phyloP scores from a whole-genome alignment of 1,140 invertebrate species.

The Nasonia vitripennis region DNA sequence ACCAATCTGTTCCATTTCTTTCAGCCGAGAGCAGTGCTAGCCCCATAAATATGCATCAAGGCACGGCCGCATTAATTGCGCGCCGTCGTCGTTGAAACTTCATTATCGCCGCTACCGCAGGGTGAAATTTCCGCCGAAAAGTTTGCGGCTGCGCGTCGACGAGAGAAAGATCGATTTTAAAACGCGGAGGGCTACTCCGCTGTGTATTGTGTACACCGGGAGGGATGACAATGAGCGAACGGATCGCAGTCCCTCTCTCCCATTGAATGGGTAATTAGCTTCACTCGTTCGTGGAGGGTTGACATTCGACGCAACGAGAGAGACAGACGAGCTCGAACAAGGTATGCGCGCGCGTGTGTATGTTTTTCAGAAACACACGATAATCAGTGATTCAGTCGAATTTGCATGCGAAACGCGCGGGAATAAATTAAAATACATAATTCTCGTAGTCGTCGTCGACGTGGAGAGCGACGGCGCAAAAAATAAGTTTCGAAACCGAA shows the following conservation, averaged over 20 bases:
- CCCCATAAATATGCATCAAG: slow-evolving; percentile 63
- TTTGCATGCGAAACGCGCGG: background rate
- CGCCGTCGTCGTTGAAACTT: slow-evolving; percentile 28
- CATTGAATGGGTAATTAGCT: background rate
- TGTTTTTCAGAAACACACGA: background rate
- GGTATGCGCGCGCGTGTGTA: no score
- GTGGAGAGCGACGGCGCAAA: background rate
- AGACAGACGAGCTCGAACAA: background rate
- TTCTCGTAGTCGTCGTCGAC: background rate
- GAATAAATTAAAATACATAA: slow-evolving; percentile 27
- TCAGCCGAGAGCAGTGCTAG: slow-evolving; percentile 31
- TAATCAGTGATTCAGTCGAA: background rate
- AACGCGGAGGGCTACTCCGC: no score
- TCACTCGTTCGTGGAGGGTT: background rate
- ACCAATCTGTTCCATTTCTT: slow-evolving; percentile 69
- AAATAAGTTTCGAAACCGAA: background rate
- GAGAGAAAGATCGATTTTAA: background rate
- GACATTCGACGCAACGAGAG: background rate
- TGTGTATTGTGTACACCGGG: background rate
- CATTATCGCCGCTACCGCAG: slow-evolving; percentile 15
- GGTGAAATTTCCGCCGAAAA: slow-evolving; percentile 33
- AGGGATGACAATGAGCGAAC: background rate
- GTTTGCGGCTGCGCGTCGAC: background rate
- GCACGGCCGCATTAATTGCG: slow-evolving; percentile 49
- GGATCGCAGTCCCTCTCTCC: background rate